Conservation (phyloP, 2,113 vertebrate species). For the Madoqua kirkii region DNA sequence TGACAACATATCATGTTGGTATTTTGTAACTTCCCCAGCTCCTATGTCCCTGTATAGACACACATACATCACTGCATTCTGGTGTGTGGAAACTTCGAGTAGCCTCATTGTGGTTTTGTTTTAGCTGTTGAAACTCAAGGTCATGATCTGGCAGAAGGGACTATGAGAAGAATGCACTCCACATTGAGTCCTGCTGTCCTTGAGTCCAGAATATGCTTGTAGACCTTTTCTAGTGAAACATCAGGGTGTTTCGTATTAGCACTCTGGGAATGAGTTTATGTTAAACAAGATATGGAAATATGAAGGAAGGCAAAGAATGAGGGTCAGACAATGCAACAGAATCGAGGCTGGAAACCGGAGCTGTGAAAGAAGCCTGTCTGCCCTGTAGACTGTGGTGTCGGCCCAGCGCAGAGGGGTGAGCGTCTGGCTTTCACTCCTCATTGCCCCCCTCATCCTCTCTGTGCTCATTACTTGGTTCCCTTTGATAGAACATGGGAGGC, state of each 20-base stretch:
- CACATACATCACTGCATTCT: neutral
- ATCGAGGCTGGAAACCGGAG: neutral
- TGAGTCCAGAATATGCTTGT: neutral
- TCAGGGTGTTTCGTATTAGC: neutral
- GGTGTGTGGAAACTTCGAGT: neutral
- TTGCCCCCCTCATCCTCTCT: neutral
- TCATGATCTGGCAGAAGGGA: neutral
- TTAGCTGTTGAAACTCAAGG: neutral
- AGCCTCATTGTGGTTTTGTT: neutral
- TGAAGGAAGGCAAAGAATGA: neutral
- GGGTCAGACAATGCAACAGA: neutral
- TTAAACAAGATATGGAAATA: neutral
- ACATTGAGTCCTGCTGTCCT: neutral
- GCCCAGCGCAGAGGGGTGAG: rapidly evolving
- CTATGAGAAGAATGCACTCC: neutral
- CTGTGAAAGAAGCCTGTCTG: neutral
- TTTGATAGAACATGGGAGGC: neutral
- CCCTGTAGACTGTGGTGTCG: neutral
- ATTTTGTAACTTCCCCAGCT: neutral
- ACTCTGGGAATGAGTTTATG: neutral
- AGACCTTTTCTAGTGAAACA: neutral
- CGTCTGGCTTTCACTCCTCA: neutral
- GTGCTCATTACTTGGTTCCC: neutral
- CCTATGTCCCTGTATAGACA: rapidly evolving
- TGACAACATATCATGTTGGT: neutral